Base-by-base conservation (phyloP, 2,888 invertebrate species). In the Oeneis ivallda region DNA sequence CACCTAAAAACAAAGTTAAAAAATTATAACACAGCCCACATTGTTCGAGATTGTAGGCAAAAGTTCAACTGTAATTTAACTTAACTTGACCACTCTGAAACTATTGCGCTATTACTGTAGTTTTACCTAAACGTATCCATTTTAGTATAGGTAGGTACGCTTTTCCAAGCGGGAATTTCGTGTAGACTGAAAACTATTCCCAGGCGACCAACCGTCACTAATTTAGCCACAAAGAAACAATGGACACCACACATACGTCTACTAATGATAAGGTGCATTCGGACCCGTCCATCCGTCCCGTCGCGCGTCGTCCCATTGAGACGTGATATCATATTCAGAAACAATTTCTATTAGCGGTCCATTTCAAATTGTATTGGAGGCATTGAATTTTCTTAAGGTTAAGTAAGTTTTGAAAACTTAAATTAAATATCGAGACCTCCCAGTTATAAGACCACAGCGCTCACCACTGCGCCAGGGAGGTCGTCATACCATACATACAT, bases 101-200 rank as follows among this genome's bases (percentile, higher is more conserved):
- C 43, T 52, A 53, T 52, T 43, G 53, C 39, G 60, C 43, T 52
- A 53, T 52, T 43, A 62, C 39, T 49, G n/a, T 39, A 19, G 19
- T 17, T 19, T n/a, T 39, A 41, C 19, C 37, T 39, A 13, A 37
- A 45, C 52, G 26, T 43, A 59, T 50, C 59, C 52, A 66, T 68
- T 62, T 52, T 43, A 57, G 67, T 62, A 49, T 62, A 61, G 62
- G 32, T 63, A 45, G 45, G 47, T 9, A 54, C 49, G 68, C 49
- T 61, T 59, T 70, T 60, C 52, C 56, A 56, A 56, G 49, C 62
- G 58, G 52, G 59, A 63, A 66, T 68, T 68, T 66, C 26, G 5
- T 70, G 61, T 58, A 80, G 79, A 81, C 77, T 80, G 76, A 78
- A 79, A 81, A 79, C 75, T 75, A 76, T 79, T 76, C 74, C 71